Percentiles rank a stretch among this genome's conserved stretches.
phyloP scores from a whole-genome alignment of 2,113 vertebrate species.

The Trogon surrucura region DNA sequence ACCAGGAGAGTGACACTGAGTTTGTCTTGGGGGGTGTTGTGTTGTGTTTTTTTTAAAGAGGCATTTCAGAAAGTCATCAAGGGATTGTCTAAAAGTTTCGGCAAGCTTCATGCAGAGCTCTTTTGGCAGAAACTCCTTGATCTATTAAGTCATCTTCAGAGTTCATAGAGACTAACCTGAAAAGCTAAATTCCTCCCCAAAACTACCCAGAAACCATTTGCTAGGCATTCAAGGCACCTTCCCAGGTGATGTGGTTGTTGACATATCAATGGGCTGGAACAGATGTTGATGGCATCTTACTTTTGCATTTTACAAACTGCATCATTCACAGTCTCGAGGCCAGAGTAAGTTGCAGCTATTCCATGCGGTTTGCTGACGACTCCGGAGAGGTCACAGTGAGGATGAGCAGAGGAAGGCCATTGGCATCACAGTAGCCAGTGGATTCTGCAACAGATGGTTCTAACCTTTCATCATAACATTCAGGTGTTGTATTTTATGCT shows the following conservation, averaged over 20 bases:
- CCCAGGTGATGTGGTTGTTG: neutral
- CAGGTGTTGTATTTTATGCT: slow-evolving; percentile 18
- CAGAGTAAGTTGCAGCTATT: neutral
- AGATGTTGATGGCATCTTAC: neutral
- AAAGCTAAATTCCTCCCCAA: neutral
- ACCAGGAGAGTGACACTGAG: neutral
- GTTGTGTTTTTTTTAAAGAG: neutral
- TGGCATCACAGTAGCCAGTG: neutral
- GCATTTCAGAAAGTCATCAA: neutral
- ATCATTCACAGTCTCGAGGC: neutral
- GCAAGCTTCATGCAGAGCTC: neutral
- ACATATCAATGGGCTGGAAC: neutral
- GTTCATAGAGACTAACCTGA: neutral
- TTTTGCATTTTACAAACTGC: slow-evolving; percentile 3
- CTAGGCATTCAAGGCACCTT: neutral
- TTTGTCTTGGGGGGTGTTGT: neutral
- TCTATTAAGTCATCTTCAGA: neutral
- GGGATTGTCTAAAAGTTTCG: neutral
- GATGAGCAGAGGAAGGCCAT: neutral
- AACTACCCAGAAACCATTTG: neutral
- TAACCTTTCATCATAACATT: neutral
- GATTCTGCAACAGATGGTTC: neutral
- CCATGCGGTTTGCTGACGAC: neutral
- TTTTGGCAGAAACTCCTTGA: neutral
- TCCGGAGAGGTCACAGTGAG: neutral